These are phyloP conservation scores for Smittia aterrima DNA, from an alignment of 2,888 invertebrate species.

Conservation along the genomic window DNA sequence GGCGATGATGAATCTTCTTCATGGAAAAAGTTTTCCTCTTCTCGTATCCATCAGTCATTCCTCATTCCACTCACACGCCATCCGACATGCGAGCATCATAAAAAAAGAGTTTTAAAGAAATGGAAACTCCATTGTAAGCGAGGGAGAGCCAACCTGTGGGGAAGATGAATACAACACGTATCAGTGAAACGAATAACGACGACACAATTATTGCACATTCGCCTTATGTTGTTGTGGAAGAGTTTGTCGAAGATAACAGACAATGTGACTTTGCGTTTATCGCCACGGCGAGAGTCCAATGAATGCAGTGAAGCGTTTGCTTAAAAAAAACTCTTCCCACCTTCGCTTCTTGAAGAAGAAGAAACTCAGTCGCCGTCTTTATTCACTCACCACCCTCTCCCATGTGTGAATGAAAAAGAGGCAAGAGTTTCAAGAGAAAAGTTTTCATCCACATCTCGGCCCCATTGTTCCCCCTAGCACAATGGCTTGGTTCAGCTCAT, in stretches of 20 bases:
- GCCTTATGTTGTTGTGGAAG: too few species aligned
- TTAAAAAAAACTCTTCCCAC: neutral
- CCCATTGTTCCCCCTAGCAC: neutral
- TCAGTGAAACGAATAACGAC: neutral
- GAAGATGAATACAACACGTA: neutral
- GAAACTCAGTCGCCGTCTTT: too few species aligned
- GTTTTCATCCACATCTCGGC: neutral
- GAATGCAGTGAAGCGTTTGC: too few species aligned
- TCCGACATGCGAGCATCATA: neutral
- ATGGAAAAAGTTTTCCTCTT: neutral
- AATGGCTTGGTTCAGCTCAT: neutral
- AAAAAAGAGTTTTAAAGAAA: neutral
- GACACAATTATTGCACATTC: too few species aligned
- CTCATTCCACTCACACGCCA: neutral
- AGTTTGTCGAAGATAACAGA: too few species aligned
- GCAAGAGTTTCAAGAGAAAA: neutral
- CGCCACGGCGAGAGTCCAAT: too few species aligned
- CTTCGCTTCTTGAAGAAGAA: too few species aligned
- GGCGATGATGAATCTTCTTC: neutral
- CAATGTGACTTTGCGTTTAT: too few species aligned
- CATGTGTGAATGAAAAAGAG: neutral
- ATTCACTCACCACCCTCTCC: neutral
- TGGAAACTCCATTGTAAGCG: neutral
- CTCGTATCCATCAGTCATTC: conserved; percentile 2
- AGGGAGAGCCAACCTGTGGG: neutral